Base-by-base conservation (phyloP, 2,888 invertebrate species). In the Brachylomia viminalis region DNA sequence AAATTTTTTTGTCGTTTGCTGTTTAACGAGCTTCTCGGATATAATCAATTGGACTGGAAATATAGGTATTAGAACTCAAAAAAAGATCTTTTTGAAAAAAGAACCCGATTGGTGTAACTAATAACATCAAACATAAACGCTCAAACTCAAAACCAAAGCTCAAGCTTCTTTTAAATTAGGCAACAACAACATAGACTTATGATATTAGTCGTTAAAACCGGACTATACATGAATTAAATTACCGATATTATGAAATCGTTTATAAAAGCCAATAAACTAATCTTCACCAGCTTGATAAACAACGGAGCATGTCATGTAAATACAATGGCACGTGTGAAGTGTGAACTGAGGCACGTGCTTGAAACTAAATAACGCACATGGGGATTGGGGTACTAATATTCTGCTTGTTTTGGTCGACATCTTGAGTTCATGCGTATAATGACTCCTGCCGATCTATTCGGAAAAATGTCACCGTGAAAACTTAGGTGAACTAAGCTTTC, bases 181-280 rank as follows among this genome's bases (percentile, higher is more conserved):
- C 47, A 66, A 2, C 47, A 33, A 66, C 2, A 30, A 8, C 30
- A 30, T 15, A 23, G 2, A 30, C 13, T 13, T 30, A 49, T 49
- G 47, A 82, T 83, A 70, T 54, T 13, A 52, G 75, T 59, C 47
- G 47, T 33, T 47, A 56, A 61, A 83, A 80, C 82, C 66, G 69
- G 80, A 75, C 42, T 70, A 30, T n/a, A 70, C 52, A 38, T n/a
- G 71, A 61, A 47, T 75, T 66, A 33, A 68, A 68, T 65, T 52
- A 68, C 23, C n/a, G 59, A 59, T 69, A 11, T 72, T 75, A 75
- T 65, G 64, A 75, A 75, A 75, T 66, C 56, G 54, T 70, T 58
- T 75, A 75, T 52, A 61, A 56, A 71, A 74, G 59, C 47, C 52
- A 79, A 79, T 79, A 78, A 67, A 73, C 54, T 45, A 64, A 62